These are phyloP conservation scores for Athene noctua DNA, from an alignment of 2,113 vertebrate species.

Conservation along the genomic window DNA sequence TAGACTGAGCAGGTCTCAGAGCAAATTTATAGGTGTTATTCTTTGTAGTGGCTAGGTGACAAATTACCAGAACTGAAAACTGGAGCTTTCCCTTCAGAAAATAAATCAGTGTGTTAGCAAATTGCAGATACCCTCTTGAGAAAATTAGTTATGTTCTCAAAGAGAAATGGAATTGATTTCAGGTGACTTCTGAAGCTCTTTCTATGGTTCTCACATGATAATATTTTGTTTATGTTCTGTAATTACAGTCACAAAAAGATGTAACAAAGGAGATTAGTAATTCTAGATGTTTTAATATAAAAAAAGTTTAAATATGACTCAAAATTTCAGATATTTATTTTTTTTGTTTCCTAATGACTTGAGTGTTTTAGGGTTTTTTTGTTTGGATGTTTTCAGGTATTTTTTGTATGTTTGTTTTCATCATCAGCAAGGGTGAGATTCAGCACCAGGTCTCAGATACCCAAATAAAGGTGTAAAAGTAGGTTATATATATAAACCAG, in stretches of 20 bases:
- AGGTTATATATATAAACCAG: background rate
- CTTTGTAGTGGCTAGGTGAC: slow-evolving; percentile 1
- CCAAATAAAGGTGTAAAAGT: background rate
- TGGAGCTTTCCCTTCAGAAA: background rate
- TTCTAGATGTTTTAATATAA: background rate
- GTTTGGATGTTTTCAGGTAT: background rate
- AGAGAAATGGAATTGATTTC: background rate
- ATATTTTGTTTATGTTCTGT: background rate
- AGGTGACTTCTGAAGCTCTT: background rate
- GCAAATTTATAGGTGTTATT: slow-evolving; percentile 35
- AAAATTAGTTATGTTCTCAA: slow-evolving; percentile 25
- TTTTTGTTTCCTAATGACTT: background rate
- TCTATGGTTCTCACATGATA: background rate
- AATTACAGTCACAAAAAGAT: background rate
- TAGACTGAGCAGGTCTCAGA: background rate
- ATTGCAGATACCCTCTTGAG: background rate
- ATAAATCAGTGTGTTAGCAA: slow-evolving; percentile 36
- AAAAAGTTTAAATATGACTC: accelerated
- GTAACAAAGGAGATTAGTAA: background rate
- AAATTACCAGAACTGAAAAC: slow-evolving; percentile 15
- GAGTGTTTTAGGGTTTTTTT: background rate
- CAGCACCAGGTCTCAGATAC: background rate
- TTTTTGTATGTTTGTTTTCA: background rate
- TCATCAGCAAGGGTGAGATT: background rate
- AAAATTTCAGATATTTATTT: accelerated